These are phyloP conservation scores for Calonectris borealis DNA, from an alignment of 2,113 vertebrate genomes.

Conservation along the genomic window DNA sequence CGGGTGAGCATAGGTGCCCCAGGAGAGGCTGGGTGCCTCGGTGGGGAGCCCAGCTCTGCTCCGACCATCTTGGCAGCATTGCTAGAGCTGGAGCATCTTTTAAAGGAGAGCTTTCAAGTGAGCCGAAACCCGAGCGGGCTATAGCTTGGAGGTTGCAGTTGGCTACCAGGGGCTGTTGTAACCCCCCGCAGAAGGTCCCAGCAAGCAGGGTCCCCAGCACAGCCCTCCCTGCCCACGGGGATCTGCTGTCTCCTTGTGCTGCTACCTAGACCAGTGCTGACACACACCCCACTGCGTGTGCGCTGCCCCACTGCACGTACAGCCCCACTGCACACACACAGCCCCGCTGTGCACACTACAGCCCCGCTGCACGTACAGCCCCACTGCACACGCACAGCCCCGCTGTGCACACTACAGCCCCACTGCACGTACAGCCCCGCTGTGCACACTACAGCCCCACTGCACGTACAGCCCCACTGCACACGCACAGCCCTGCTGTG, in stretches of 20 bases:
- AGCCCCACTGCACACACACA: neutral
- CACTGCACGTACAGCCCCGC: no score
- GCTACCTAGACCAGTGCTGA: neutral
- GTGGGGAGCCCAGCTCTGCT: neutral
- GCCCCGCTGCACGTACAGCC: neutral
- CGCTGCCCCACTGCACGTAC: no score
- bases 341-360: no score
- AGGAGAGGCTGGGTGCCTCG: neutral
- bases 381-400: no score
- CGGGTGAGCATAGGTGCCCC: neutral
- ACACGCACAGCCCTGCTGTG: no score
- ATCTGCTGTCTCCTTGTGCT: neutral
- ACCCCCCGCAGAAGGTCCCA: rapidly evolving
- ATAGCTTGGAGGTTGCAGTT: rapidly evolving
- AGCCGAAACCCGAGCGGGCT: rapidly evolving
- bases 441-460: no score
- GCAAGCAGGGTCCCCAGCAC: neutral
- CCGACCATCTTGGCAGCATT: rapidly evolving
- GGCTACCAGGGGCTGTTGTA: neutral
- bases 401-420: no score
- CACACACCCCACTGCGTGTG: neutral
- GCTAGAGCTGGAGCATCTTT: neutral
- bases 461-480: no score
- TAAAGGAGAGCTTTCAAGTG: neutral
- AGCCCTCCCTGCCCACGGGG: neutral